A percentile compares a stretch with the other conserved stretches of the same genome.
Conservation (phyloP, 2,888 invertebrate genomes). For the Carcina quercana region DNA sequence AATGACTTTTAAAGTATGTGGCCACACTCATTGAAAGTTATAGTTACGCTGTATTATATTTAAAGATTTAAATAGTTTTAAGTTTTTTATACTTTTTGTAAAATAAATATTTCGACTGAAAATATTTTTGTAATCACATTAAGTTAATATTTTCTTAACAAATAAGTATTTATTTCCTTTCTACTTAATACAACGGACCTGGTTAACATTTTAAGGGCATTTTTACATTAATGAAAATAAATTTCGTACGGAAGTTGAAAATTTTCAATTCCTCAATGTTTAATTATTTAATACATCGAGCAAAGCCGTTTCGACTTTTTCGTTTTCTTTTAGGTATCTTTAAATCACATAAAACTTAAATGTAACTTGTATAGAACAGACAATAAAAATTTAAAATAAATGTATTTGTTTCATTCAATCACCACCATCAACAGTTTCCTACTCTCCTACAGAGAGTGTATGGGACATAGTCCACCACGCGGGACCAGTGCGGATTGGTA, state of each 20-base stretch:
- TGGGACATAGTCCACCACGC: too few species aligned
- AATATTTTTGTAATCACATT: constrained; percentile 35
- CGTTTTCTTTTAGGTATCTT: too few species aligned
- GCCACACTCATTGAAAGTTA: constrained; percentile 33
- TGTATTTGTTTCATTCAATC: constrained; percentile 6
- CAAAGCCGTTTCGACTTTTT: too few species aligned
- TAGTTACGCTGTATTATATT: constrained; percentile 32
- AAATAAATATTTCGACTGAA: constrained; percentile 45
- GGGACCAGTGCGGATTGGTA: too few species aligned
- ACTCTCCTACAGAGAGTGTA: too few species aligned
- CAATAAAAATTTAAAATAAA: constrained; percentile 4
- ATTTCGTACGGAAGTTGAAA: too few species aligned
- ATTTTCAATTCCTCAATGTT: too few species aligned
- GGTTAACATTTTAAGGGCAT: constrained; percentile 4
- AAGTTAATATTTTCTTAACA: constrained; percentile 24
- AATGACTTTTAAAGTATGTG: constrained; percentile 32
- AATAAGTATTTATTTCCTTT: constrained; percentile 22
- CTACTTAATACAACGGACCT: constrained; percentile 1
- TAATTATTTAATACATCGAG: too few species aligned
- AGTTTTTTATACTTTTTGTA: constrained; percentile 32
- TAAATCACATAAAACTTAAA: too few species aligned
- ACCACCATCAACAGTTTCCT: too few species aligned
- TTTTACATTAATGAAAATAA: constrained; percentile 3
- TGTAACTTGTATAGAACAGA: constrained; percentile 10
- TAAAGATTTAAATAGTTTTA: constrained; percentile 14